Conservation (phyloP, 2,113 vertebrate genomes). For the Guaruba guarouba region DNA sequence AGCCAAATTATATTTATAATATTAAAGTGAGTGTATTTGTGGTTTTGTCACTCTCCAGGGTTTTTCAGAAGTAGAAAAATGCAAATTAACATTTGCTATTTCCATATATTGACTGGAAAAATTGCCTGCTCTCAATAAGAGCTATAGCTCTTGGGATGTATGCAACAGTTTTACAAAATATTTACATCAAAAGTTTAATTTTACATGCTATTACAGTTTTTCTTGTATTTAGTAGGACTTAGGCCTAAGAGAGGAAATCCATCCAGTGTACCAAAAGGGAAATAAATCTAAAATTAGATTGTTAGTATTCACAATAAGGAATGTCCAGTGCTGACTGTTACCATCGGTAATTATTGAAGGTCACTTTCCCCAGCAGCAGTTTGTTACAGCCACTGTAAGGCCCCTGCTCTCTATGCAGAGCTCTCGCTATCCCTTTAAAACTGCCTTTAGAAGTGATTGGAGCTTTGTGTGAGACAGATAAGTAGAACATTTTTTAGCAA, state of each 20-base stretch:
- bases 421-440: constrained; percentile 70
- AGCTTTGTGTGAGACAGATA: constrained; percentile 71
- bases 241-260: too few relatives aligned
- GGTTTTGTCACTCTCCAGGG: constrained; percentile 81
- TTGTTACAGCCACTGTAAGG: constrained; percentile 38
- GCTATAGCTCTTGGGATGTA: constrained; percentile 84
- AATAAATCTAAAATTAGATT: too few relatives aligned
- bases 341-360: neutral
- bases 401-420: constrained; percentile 16
- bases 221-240: too few relatives aligned
- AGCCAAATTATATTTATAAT: constrained; percentile 88
- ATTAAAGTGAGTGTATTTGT: constrained; percentile 85
- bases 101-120: constrained; percentile 88
- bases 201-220: constrained; percentile 53
- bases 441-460: constrained; percentile 55
- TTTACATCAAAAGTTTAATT: constrained; percentile 86
- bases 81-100: constrained; percentile 88
- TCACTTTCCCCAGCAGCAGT: constrained; percentile 48
- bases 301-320: too few relatives aligned
- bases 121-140: constrained; percentile 85
- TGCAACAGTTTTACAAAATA: constrained; percentile 87
- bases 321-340: too few relatives aligned
- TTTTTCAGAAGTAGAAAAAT: constrained; percentile 84
- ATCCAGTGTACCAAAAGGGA: too few relatives aligned
- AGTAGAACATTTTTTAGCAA: constrained; percentile 67